Evolutionary conservation across 2,113 vertebrate species (phyloP).

Genomic region (Cryptoleucopteryx plumbea): DNA sequence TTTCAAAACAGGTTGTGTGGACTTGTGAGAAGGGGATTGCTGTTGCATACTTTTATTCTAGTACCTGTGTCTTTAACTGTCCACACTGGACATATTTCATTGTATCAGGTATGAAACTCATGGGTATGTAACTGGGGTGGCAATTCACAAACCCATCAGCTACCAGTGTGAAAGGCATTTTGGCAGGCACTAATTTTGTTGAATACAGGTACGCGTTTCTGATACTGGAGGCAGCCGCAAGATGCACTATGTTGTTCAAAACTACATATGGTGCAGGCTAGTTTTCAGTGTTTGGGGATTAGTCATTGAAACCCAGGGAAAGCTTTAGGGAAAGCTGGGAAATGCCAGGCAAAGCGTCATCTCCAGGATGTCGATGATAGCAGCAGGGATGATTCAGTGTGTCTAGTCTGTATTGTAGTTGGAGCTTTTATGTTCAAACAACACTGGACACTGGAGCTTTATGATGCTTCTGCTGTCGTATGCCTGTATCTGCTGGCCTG

Average conservation of each 20-base stretch:
- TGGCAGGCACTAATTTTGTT: neutral
- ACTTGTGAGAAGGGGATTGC: neutral
- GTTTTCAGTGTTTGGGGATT: neutral
- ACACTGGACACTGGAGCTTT: neutral
- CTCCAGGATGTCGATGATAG: neutral
- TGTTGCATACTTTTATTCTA: neutral
- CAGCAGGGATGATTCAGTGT: neutral
- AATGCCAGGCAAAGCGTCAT: neutral
- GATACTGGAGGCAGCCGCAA: neutral
- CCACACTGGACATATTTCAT: no score
- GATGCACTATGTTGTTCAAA: neutral
- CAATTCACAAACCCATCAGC: neutral
- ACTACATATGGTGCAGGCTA: neutral
- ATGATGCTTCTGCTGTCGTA: neutral
- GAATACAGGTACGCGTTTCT: neutral
- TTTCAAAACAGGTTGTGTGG: neutral
- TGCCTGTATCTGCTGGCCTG: rapidly evolving
- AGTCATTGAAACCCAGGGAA: neutral
- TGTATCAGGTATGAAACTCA: neutral
- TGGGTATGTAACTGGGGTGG: neutral
- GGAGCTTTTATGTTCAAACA: neutral
- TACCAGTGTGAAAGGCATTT: neutral
- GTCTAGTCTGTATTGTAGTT: neutral
- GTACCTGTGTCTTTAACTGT: neutral
- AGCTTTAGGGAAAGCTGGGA: neutral